A percentile compares a stretch with the other conserved stretches of the same genome.
phyloP scores from a whole-genome alignment of 2,888 invertebrate species.

The Latrodectus elegans region DNA sequence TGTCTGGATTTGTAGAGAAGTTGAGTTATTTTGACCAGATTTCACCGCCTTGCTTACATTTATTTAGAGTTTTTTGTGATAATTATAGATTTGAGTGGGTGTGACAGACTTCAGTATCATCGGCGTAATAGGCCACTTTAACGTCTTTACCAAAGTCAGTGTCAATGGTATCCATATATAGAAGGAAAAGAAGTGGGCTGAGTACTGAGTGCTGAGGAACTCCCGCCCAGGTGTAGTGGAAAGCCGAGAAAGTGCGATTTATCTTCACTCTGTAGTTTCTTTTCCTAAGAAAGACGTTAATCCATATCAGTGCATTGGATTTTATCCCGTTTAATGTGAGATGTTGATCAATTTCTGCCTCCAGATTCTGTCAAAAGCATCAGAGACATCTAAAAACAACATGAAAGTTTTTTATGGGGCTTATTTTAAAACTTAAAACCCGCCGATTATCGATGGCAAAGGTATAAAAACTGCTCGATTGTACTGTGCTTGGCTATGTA shows the following conservation, averaged over 20 bases:
- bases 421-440: too few species aligned
- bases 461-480: too few species aligned
- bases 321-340: too few species aligned
- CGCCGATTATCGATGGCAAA: too few species aligned
- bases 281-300: neutral
- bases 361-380: too few species aligned
- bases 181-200: neutral
- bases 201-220: slow-evolving; percentile 1
- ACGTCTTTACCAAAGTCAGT: neutral
- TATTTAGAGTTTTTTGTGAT: neutral
- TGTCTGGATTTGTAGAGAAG: neutral
- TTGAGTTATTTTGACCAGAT: neutral
- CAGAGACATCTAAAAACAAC: too few species aligned
- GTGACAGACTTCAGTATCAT: neutral
- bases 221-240: neutral
- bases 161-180: neutral
- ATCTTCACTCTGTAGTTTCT: neutral
- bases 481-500: too few species aligned
- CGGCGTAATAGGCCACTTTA: neutral
- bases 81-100: neutral
- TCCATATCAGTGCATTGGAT: neutral
- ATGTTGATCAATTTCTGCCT: too few species aligned
- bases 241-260: neutral
- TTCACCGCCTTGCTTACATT: neutral
- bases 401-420: too few species aligned